Conservation (phyloP, 1,140 invertebrate species). For the Diorhabda sublineata region DNA sequence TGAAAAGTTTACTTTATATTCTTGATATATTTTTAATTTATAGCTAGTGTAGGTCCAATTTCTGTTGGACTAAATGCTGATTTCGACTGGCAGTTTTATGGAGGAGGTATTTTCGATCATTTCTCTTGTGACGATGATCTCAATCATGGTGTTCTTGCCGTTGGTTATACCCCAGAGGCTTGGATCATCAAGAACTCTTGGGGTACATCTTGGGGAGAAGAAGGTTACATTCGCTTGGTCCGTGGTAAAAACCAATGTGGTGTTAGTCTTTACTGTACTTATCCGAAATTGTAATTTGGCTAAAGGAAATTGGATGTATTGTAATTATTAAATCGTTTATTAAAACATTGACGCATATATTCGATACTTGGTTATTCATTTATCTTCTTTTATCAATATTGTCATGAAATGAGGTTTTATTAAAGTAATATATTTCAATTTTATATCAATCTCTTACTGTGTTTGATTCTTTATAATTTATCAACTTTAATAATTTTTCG, state of each 20-base stretch:
- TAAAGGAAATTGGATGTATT: neutral
- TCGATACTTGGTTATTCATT: no score
- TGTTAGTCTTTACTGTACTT: constrained; percentile 54
- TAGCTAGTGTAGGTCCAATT: constrained; percentile 72
- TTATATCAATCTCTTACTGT: no score
- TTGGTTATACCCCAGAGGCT: constrained; percentile 34
- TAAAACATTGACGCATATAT: no score
- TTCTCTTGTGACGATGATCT: constrained; percentile 35
- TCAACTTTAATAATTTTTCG: no score
- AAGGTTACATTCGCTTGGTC: constrained; percentile 86
- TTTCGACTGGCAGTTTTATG: constrained; percentile 27
- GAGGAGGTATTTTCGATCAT: constrained; percentile 20
- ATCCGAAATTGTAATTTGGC: constrained; percentile 35
- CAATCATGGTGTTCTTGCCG: constrained; percentile 36
- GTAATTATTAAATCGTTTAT: no score
- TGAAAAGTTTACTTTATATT: neutral
- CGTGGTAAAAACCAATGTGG: constrained; percentile 64
- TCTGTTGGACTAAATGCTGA: constrained; percentile 87
- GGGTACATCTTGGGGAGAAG: constrained; percentile 45
- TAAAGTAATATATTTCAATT: no score
- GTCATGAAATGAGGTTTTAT: no score
- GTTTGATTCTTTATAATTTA: no score
- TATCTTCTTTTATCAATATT: no score
- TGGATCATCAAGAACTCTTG: constrained; percentile 39
- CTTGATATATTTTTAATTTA: neutral